Percentiles rank a stretch among this genome's conserved stretches.
phyloP scores from a whole-genome alignment of 2,113 vertebrate species.

The Tenebrosternarchus preto region DNA sequence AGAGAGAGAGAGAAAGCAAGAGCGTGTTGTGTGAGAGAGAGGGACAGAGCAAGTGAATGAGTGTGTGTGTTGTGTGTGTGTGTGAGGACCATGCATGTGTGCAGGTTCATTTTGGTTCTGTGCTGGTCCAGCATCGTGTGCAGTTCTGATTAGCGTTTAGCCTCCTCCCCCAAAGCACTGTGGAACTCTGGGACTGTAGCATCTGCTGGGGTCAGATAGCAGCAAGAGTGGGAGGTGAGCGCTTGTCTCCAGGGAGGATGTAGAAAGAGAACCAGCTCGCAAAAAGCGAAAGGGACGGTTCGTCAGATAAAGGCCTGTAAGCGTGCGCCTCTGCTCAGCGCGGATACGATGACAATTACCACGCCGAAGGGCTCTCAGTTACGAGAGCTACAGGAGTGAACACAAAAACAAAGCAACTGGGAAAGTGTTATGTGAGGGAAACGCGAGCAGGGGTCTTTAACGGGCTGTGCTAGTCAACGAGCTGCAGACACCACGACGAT shows the following conservation, averaged over 20 bases:
- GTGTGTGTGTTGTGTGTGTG: background rate
- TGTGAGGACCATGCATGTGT: conserved; percentile 32
- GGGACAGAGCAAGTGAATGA: no score
- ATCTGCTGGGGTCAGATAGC: background rate
- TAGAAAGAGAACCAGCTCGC: background rate
- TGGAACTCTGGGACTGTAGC: background rate
- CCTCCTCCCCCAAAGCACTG: no score
- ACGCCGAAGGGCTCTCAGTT: background rate
- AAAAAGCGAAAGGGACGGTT: conserved; percentile 17
- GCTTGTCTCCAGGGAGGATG: conserved; percentile 7
- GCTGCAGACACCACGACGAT: no score
- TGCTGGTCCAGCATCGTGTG: background rate
- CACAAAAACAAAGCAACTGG: background rate
- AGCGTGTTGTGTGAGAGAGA: no score
- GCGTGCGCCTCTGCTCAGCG: background rate
- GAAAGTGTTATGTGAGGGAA: no score
- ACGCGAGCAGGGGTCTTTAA: no score
- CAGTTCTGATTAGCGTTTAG: background rate
- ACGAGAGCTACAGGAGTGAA: no score
- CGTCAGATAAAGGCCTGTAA: background rate
- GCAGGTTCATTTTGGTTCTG: background rate
- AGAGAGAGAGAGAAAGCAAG: no score
- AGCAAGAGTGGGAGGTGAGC: background rate
- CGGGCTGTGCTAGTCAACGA: no score
- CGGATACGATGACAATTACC: background rate